Evolutionary conservation across 1,140 invertebrate species (phyloP), one percentile per base, ranked within the genome.

Genomic region (Nephotettix cincticeps): DNA sequence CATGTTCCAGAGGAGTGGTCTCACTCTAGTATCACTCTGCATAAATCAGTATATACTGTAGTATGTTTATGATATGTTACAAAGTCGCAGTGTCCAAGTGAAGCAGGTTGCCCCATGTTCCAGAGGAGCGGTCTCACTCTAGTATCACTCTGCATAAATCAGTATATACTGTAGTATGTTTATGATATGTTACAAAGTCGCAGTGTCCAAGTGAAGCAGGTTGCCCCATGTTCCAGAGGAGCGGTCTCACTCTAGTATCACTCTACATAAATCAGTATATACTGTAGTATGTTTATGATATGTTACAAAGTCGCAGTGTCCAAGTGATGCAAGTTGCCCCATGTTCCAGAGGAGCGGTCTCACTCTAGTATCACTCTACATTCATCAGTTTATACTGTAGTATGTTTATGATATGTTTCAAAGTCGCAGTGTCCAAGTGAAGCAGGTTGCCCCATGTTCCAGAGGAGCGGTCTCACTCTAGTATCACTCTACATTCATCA

Each of bases 331-430:
- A 70, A 36, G 58, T 61, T 61, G 69, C 36, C 51, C 28, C 43
- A 9, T 80, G 71, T 72, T 74, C 3, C 78, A 84, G 82, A 79
- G 80, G 76, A 78, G 78, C 74, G 82, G 78, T 68, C 71, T 82
- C n/a, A n/a, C n/a, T n/a, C n/a, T n/a, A n/a, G n/a, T n/a, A n/a
- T n/a, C n/a, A n/a, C n/a, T n/a, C n/a, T n/a, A n/a, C n/a, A n/a
- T n/a, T n/a, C n/a, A n/a, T n/a, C n/a, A n/a, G n/a, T n/a, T n/a
- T n/a, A n/a, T n/a, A n/a, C n/a, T n/a, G n/a, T n/a, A n/a, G n/a
- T n/a, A n/a, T n/a, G n/a, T n/a, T n/a, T n/a, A n/a, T n/a, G n/a
- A n/a, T n/a, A n/a, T n/a, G n/a, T n/a, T n/a, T n/a, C n/a, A n/a
- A n/a, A n/a, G n/a, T n/a, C n/a, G n/a, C n/a, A 23, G 25, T 64